Conservation (phyloP, 92 coral and sea anemone species). For the Phenganax marumi region DNA sequence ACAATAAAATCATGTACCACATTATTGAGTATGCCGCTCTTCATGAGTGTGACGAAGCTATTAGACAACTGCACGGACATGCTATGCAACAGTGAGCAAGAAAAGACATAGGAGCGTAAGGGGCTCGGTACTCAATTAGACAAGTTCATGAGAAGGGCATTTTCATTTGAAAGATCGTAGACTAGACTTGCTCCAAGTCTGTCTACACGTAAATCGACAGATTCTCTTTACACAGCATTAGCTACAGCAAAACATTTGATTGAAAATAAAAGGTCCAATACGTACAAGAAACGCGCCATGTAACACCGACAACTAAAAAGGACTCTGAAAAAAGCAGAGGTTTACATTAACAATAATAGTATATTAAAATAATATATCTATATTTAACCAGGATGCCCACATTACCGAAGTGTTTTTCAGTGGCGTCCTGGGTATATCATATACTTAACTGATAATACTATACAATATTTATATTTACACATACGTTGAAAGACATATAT, state of each 20-base stretch:
- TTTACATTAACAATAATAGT: not conserved
- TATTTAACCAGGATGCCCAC: not conserved
- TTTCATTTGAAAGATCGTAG: not conserved
- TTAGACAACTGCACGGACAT: not conserved
- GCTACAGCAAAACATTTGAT: not conserved
- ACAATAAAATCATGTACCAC: not conserved
- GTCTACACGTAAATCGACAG: not conserved
- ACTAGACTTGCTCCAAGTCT: not conserved
- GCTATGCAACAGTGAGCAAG: not conserved
- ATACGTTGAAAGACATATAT: no score
- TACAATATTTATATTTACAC: no score
- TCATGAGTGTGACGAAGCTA: no score
- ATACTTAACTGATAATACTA: not conserved
- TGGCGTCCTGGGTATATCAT: no score
- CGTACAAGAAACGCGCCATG: slow-evolving; percentile 42
- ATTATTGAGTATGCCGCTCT: not conserved
- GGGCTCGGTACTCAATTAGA: no score
- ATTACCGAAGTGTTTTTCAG: not conserved
- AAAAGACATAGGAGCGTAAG: not conserved
- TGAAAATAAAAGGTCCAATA: not conserved
- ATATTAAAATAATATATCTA: not conserved
- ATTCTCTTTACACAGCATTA: not conserved
- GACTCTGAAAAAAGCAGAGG: not conserved
- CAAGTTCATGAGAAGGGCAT: no score
- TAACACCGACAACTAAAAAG: slow-evolving; percentile 27